Base-by-base conservation (phyloP, 1,140 invertebrate species). In the Drosophila nikananu region DNA sequence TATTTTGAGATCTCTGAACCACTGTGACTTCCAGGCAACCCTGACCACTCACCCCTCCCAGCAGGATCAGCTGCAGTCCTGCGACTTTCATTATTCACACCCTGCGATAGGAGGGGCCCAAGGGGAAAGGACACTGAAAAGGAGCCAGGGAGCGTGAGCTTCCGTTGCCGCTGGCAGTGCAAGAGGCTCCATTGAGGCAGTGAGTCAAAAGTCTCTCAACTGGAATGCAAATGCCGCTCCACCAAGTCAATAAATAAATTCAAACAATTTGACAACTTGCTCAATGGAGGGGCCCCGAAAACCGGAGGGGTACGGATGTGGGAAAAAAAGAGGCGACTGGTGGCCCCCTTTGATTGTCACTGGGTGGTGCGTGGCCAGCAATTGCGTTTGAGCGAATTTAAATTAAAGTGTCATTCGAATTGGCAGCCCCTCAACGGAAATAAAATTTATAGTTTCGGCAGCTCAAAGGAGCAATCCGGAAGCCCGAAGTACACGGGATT, bases 341-440 rank as follows among this genome's bases (percentile, higher is more conserved):
- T n/a, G n/a, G 52, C 19, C 58, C 60, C 51, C 51, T 71, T 80
- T 75, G 84, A 87, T 89, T 87, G 86, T 81, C 77, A 89, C 52
- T 62, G 62, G 77, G 83, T 86, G 77, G 83, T 86, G 86, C 81
- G 81, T 90, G 71, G 70, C 79, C 58, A 82, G 86, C 86, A 90
- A 90, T 90, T 90, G 86, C 86, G 86, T 86, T 90, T 90, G 86
- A 90, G 76, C 86, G 86, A 90, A 90, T 90, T 90, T 90, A 90
- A 90, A 90, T 90, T 90, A 90, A 90, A 90, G 86, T 90, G 86
- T 90, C 86, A 90, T 90, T 90, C 79, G 70, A 90, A 90, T 86
- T 90, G 86, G 86, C 81, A 84, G 72, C 61, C 86, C 86, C 82
- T 89, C 81, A 89, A 82, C 68, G 64, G 71, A 90, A 90, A 90